Percentiles rank a stretch among this genome's conserved stretches.
These are phyloP conservation scores for Pangasianodon gigas DNA, from an alignment of 2,113 vertebrate species.

Conservation along the genomic window DNA sequence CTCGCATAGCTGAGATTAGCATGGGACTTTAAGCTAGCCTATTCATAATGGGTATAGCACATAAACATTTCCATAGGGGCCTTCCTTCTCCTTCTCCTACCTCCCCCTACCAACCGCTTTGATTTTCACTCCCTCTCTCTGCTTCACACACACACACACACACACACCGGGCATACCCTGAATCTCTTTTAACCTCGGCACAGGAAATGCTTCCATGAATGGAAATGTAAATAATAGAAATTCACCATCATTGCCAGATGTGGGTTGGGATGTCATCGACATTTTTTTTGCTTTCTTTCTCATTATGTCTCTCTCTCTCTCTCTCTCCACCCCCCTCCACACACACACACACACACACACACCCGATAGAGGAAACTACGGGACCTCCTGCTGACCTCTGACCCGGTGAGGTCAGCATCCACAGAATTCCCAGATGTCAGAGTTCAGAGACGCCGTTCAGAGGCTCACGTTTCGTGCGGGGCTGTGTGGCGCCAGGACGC, in stretches of 20 bases:
- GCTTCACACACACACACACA: constrained; percentile 37
- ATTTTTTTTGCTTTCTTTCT: constrained; percentile 56
- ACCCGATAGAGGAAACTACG: constrained; percentile 81
- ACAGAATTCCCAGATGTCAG: constrained; percentile 87
- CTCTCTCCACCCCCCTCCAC: constrained; percentile 5
- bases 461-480: constrained; percentile 78
- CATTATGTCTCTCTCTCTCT: constrained; percentile 35
- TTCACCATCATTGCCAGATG: constrained; percentile 55
- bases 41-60: constrained; percentile 51
- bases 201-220: constrained; percentile 56
- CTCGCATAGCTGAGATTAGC: constrained; percentile 33
- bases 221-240: constrained; percentile 58
- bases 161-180: constrained; percentile 35
- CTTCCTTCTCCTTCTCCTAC: constrained; percentile 39
- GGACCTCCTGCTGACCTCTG: constrained; percentile 77
- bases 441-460: constrained; percentile 76
- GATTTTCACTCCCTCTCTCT: constrained; percentile 31
- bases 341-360: constrained; percentile 32
- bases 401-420: constrained; percentile 79
- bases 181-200: constrained; percentile 40
- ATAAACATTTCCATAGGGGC: constrained; percentile 52
- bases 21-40: constrained; percentile 33
- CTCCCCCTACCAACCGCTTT: constrained; percentile 35
- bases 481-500: constrained; percentile 79
- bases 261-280: constrained; percentile 50